Evolutionary conservation across 1,140 invertebrate species (phyloP).

Genomic region (Caenorhabditis remanei): DNA sequence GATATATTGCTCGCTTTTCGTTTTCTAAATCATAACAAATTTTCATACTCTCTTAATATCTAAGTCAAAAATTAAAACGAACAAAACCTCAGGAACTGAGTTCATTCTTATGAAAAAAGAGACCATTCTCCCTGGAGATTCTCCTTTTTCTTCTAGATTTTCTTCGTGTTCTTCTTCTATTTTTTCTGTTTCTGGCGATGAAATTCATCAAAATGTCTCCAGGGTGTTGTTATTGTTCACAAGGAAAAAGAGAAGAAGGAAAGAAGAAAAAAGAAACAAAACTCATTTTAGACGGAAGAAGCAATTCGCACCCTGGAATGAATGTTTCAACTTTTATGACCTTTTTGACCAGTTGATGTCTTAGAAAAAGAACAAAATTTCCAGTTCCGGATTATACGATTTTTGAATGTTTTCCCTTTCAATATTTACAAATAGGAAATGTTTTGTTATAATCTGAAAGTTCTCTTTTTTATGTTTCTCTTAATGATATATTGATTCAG

Average conservation of each 20-base stretch:
- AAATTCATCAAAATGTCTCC: constrained; percentile 50
- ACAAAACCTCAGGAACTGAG: neutral
- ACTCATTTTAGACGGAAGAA: constrained; percentile 20
- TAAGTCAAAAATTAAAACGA: too few species aligned
- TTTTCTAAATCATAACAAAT: too few species aligned
- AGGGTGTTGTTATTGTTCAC: constrained; percentile 49
- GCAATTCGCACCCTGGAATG: constrained; percentile 47
- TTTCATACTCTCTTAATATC: too few species aligned
- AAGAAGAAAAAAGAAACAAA: constrained; percentile 1
- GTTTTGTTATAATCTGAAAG: too few species aligned
- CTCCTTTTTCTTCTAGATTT: neutral
- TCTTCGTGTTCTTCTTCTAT: neutral
- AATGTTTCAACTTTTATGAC: constrained; percentile 54
- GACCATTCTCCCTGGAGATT: neutral
- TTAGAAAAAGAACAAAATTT: neutral
- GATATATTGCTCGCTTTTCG: too few species aligned
- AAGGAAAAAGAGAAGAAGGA: constrained; percentile 6
- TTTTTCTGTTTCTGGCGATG: neutral
- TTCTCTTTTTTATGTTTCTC: neutral
- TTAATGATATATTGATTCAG: neutral
- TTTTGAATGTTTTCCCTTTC: neutral
- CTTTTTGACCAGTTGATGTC: neutral
- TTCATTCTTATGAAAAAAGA: neutral
- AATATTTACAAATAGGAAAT: too few species aligned
- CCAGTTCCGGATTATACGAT: neutral